Evolutionary conservation across 1,140 invertebrate genomes (phyloP), one percentile per base, ranked within the genome.

Genomic region (Sinonovacula constricta): DNA sequence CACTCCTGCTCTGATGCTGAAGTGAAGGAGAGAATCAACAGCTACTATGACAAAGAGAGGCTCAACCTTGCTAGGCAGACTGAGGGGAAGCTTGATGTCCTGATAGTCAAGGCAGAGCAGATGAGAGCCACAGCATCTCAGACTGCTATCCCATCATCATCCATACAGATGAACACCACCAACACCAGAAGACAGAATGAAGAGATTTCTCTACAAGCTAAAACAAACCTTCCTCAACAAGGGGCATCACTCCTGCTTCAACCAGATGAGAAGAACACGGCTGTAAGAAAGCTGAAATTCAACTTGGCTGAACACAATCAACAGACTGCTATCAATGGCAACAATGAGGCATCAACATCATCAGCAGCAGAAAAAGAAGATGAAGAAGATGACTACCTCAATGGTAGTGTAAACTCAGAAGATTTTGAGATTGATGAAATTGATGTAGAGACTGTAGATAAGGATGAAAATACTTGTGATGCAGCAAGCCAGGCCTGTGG

Each of bases 11-110:
- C 74, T 22, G 45, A 62, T 26, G 53, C 62, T 3, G 30, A 71
- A 10, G 51, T 60, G 10, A 85, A 81, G 45, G 49, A 63, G 2
- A 60, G 76, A 4, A 70, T 83, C 12, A 83, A 85, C 59, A 33
- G 51, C 5, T 79, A 81, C 56, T 85, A 80, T 59, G 79, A 85
- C 63, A 74, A 77, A 51, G 81, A 83, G 51, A 69, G 83, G 36
- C 31, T 81, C 15, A 75, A 59, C 1, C 69, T 83, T 3, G 74
- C 77, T 3, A 34, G 81, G 4, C 34, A 60, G 36, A 63, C 62
- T 15, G 62, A 70, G 26, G 59, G 56, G 3, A 67, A 76, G 31
- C 59, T 81, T 10, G 77, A 79, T 54, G 56, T 56, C 26, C 71
- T 81, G 0, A 74, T 78, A n/a, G 36, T 53, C 26, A 78, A 78